Percentiles rank a stretch among this genome's conserved stretches.
phyloP scores from a whole-genome alignment of 2,888 invertebrate species.

The Synergus laeviventris region DNA sequence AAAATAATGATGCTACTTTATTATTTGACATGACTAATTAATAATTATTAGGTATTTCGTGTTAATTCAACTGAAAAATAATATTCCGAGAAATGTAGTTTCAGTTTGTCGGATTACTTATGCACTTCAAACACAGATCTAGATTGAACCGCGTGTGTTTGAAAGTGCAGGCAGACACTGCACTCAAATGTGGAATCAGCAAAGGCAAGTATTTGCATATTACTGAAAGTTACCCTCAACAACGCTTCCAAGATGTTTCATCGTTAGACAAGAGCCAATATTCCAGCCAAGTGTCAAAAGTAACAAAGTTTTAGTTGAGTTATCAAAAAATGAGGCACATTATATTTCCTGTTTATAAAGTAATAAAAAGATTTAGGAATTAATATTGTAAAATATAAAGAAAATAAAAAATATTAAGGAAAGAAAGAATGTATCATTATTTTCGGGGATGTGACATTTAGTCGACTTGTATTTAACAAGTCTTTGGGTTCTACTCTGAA shows the following conservation, averaged over 20 bases:
- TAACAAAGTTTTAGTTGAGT: neutral
- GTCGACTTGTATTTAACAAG: neutral
- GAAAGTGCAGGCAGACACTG: conserved; percentile 36
- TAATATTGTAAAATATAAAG: neutral
- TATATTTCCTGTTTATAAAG: neutral
- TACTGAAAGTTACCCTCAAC: conserved; percentile 34
- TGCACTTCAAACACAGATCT: conserved; percentile 35
- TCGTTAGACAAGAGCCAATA: conserved; percentile 21
- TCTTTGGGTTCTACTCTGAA: neutral
- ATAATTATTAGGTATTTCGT: neutral
- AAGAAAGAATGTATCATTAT: neutral
- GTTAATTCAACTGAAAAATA: neutral
- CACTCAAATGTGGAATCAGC: conserved; percentile 38
- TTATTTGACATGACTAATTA: neutral
- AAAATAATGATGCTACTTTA: neutral
- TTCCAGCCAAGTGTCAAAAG: conserved; percentile 29
- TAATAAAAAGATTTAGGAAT: neutral
- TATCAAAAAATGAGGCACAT: neutral
- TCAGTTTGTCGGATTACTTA: conserved; percentile 35
- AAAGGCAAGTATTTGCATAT: conserved; percentile 41
- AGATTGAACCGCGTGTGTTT: conserved; percentile 38
- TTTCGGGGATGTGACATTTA: neutral
- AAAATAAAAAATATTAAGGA: neutral
- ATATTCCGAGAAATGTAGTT: conserved; percentile 21
- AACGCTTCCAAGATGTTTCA: conserved; percentile 18